These are phyloP conservation scores for Ptychobarbus kaznakovi DNA, from an alignment of 2,797 vertebrate genomes.

Conservation along the genomic window DNA sequence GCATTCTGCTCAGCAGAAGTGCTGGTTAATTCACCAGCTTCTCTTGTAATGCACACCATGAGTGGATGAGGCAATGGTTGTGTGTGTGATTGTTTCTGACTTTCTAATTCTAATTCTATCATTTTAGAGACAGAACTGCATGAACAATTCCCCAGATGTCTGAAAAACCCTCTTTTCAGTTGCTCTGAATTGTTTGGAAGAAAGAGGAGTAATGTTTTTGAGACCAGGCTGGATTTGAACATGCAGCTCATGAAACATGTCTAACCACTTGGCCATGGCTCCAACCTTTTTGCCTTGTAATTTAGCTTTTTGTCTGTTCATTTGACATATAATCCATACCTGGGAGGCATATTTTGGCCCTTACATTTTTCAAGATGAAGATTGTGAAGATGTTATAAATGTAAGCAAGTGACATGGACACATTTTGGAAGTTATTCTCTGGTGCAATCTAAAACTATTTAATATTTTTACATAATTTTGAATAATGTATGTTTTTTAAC, in stretches of 20 bases:
- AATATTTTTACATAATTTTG: background rate
- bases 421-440: background rate
- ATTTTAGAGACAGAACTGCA: background rate
- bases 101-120: background rate
- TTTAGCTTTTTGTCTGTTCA: background rate
- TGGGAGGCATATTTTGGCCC: too few species aligned
- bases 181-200: background rate
- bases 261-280: background rate
- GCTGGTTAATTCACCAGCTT: conserved; percentile 3
- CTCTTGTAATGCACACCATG: background rate
- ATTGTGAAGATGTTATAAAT: background rate
- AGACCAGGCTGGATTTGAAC: background rate
- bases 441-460: background rate
- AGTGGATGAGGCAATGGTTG: background rate
- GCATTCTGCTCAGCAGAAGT: background rate
- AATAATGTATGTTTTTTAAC: background rate
- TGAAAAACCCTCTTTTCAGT: background rate
- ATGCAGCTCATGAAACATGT: background rate
- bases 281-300: background rate
- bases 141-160: background rate
- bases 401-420: background rate
- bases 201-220: background rate
- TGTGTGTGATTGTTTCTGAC: background rate
- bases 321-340: background rate
- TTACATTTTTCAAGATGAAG: background rate